phyloP scores from a whole-genome alignment of 2,888 invertebrate species.

The Luperina nickerlii region DNA sequence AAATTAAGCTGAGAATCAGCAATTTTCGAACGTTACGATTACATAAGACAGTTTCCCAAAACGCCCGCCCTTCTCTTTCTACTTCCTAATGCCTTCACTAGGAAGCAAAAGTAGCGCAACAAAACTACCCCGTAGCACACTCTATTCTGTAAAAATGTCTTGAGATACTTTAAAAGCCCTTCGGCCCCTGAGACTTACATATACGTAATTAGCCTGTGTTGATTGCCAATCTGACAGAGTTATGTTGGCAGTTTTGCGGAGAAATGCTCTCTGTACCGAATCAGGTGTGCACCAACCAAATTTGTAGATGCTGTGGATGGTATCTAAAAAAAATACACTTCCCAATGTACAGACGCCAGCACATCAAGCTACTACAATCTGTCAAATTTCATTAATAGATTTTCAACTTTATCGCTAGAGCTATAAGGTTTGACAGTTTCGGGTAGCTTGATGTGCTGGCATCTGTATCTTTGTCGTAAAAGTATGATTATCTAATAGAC shows the following conservation, averaged over 20 bases:
- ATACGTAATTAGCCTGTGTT: slow-evolving; percentile 70
- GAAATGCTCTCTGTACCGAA: slow-evolving; percentile 56
- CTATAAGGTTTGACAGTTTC: no score
- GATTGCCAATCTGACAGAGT: slow-evolving; percentile 67
- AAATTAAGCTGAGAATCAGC: neutral
- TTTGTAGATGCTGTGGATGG: slow-evolving; percentile 76
- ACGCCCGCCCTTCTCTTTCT: neutral
- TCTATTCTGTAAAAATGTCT: neutral
- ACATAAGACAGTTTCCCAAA: neutral
- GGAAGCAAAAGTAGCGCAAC: neutral
- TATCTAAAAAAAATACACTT: slow-evolving; percentile 36
- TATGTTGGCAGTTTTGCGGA: slow-evolving; percentile 70
- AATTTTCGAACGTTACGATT: no score
- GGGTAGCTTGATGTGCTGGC: no score
- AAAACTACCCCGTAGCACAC: neutral
- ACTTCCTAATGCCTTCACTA: neutral
- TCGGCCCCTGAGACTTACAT: slow-evolving; percentile 70
- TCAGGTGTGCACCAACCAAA: slow-evolving; percentile 79
- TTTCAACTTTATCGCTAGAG: no score
- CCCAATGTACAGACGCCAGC: no score
- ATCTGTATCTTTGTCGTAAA: neutral
- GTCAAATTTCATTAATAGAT: no score
- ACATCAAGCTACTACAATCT: no score
- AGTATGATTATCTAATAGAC: neutral
- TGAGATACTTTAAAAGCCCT: neutral